Evolutionary conservation across 1,140 invertebrate species (phyloP), one percentile per base, ranked within the genome.

Genomic region (Atta texana): DNA sequence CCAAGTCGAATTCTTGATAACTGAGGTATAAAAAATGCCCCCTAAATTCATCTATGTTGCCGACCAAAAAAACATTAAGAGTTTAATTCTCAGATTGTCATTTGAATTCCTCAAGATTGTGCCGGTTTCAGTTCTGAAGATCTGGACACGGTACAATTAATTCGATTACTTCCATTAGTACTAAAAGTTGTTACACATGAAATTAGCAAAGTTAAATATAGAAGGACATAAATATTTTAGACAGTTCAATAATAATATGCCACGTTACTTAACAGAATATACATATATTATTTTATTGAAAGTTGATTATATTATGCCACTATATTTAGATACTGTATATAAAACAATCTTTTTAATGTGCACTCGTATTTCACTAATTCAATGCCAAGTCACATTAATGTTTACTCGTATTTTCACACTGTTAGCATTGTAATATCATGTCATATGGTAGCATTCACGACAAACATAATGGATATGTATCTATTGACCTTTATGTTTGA

Each of bases 401-500:
- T 24, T 61, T 76, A 39, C 6, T 61, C 8, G 3, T 55, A n/a
- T 76, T 10, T 10, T 8, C 21, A 21, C 7, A 28, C 2, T 75
- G 18, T 39, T 74, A 2, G 0, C 21, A 28, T 66, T 16, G 1
- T 34, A 10, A 16, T 21, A 4, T 51, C 49, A 16, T 21, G 2
- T 51, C 49, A 49, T 49, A 49, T 49, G 49, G 14, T 31, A 34
- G 0, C 64, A 78, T 53, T 78, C 44, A 51, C 49, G 44, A 28
- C 59, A 28, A 66, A 31, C 4, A 28, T 3, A 39, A 8, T 53
- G 44, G 39, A 55, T 28, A 3, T 68, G 2, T 39, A 44, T 10
- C 21, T 28, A 21, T 49, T 14, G 39, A 63, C 59, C 59, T 80
- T 66, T 78, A 8, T 61, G 16, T 18, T 44, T 78, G 59, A 69